Evolutionary conservation across 1,140 invertebrate species (phyloP).

Genomic region (Brachionus asplanchnoidis): DNA sequence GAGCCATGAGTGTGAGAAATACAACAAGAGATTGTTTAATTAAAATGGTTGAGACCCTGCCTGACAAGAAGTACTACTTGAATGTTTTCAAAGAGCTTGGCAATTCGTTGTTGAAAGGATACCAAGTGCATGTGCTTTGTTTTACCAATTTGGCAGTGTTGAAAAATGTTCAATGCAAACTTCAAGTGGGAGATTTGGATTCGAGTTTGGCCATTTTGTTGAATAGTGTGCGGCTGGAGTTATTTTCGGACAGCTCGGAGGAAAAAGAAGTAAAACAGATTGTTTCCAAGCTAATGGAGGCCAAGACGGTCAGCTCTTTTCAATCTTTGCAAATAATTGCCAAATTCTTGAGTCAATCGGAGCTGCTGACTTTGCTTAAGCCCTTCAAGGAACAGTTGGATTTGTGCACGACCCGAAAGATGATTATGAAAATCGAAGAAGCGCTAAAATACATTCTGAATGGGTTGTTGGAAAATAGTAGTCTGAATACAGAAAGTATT

Average conservation of each 20-base stretch:
- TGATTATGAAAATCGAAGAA: conserved; percentile 70
- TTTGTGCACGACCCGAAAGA: conserved; percentile 71
- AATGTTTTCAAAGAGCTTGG: conserved; percentile 75
- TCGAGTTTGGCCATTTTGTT: conserved; percentile 70
- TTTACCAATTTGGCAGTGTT: conserved; percentile 80
- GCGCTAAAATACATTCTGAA: conserved; percentile 70
- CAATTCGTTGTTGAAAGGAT: conserved; percentile 75
- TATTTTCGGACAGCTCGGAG: conserved; percentile 64
- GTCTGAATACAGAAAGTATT: conserved; percentile 67
- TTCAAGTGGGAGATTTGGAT: conserved; percentile 71
- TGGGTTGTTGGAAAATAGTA: conserved; percentile 74
- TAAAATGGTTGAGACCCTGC: conserved; percentile 75
- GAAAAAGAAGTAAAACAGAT: conserved; percentile 85
- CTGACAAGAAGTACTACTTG: conserved; percentile 72
- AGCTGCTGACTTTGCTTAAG: conserved; percentile 69
- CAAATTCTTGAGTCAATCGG: conserved; percentile 70
- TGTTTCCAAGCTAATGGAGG: conserved; percentile 66
- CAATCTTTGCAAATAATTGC: conserved; percentile 76
- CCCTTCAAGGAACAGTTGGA: conserved; percentile 71
- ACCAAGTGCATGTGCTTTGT: conserved; percentile 83
- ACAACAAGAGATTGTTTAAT: conserved; percentile 77
- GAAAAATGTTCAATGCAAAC: conserved; percentile 64
- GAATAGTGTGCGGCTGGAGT: conserved; percentile 61
- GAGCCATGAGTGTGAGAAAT: conserved; percentile 77
- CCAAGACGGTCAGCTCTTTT: conserved; percentile 69